These are phyloP conservation scores for Corapipo altera DNA, from an alignment of 2,113 vertebrate species.

Conservation along the genomic window DNA sequence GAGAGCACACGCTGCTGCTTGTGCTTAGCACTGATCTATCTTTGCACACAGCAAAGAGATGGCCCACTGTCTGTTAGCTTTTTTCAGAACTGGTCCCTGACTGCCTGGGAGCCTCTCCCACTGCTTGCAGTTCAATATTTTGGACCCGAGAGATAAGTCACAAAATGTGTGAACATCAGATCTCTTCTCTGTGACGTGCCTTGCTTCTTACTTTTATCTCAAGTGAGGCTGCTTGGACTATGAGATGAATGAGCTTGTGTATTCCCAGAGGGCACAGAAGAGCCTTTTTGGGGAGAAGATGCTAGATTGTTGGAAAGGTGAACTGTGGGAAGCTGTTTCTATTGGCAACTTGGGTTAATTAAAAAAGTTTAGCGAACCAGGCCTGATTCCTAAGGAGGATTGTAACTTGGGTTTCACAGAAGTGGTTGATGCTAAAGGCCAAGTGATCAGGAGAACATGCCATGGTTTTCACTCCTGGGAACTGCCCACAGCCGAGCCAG, in stretches of 20 bases:
- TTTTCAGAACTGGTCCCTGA: not conserved
- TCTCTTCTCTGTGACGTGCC: not conserved
- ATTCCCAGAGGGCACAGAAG: not conserved
- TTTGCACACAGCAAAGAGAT: not conserved
- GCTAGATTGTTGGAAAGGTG: not conserved
- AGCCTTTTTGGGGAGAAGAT: not conserved
- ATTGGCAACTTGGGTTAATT: not conserved
- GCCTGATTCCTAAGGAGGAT: not conserved
- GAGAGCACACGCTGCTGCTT: not conserved
- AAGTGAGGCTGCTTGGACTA: not conserved
- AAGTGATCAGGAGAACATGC: not conserved
- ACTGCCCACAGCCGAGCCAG: not conserved
- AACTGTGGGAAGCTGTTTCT: not conserved
- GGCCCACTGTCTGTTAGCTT: not conserved
- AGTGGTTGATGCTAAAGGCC: not conserved
- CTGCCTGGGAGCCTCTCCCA: not conserved
- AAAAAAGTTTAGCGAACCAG: not conserved
- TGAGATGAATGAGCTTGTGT: not conserved
- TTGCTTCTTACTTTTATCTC: not conserved
- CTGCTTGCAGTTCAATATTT: not conserved
- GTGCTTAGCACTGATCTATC: not conserved
- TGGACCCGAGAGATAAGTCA: not conserved
- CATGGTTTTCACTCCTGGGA: not conserved
- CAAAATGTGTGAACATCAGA: not conserved
- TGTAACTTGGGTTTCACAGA: not conserved